A percentile compares a stretch with the other conserved stretches of the same genome.
Evolutionary conservation across 2,888 invertebrate genomes (phyloP).

Genomic region (Athalia rosae): DNA sequence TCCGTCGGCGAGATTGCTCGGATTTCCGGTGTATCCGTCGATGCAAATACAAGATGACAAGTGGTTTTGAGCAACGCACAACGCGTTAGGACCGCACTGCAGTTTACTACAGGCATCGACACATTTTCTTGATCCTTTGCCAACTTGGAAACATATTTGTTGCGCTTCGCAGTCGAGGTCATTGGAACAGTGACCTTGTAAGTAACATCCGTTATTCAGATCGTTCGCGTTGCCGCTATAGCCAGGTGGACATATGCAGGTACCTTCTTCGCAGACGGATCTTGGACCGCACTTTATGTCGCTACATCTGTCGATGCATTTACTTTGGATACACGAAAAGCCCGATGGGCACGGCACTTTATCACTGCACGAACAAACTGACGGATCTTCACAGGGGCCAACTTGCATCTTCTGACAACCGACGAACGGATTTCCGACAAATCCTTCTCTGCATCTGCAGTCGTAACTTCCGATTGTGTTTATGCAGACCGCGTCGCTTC

Average conservation of each 20-base stretch:
- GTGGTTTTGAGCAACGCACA: constrained; percentile 90
- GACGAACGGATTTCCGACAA: constrained; percentile 91
- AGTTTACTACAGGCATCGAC: constrained; percentile 91
- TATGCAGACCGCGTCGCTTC: constrained; percentile 90
- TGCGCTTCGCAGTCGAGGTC: constrained; percentile 88
- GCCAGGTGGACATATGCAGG: constrained; percentile 87
- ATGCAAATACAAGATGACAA: constrained; percentile 90
- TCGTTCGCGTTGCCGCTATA: constrained; percentile 86
- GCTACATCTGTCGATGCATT: constrained; percentile 86
- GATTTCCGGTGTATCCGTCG: constrained; percentile 88
- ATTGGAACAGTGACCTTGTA: constrained; percentile 85
- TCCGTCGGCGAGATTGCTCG: constrained; percentile 85
- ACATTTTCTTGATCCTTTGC: constrained; percentile 86
- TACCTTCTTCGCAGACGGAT: constrained; percentile 86
- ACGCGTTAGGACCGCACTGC: constrained; percentile 92
- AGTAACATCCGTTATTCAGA: constrained; percentile 81
- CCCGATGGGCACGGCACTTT: constrained; percentile 86
- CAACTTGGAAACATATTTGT: constrained; percentile 91
- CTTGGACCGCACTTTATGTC: constrained; percentile 87
- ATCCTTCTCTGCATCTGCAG: constrained; percentile 90
- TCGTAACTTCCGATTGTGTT: constrained; percentile 93
- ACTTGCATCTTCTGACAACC: constrained; percentile 84
- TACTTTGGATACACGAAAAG: constrained; percentile 83
- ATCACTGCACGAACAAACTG: constrained; percentile 82
- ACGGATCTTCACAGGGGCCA: constrained; percentile 82